Base-by-base conservation (phyloP, 2,888 invertebrate species). In the Cantharis rufa region DNA sequence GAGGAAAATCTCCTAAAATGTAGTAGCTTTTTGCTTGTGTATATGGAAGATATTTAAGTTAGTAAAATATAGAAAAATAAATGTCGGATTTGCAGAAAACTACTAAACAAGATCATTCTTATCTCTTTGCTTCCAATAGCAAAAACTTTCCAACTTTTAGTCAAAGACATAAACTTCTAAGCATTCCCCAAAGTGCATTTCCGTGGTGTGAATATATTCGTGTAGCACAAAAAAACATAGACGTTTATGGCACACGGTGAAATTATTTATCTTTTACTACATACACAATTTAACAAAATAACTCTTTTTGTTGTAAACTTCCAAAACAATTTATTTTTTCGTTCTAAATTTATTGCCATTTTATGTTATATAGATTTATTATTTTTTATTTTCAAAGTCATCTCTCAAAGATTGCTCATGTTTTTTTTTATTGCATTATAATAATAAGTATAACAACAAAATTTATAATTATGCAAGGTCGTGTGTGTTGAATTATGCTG, bases 181-280 rank as follows among this genome's bases (percentile, higher is more conserved):
- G 78, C 75, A 75, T 75, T 79, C 80, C 79, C 80, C 48, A 72
- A 77, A 76, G 80, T 79, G 76, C 78, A 80, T 79, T 80, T 77
- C 78, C 71, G 74, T 70, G 78, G 80, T 80, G 80, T 79, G 80
- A 80, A 80, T 80, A 80, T 79, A 80, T 80, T 75, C 77, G 75
- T 73, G 76, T 75, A 73, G 69, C 76, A 74, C 77, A 78, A 80
- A 78, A 80, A 79, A 78, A 79, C 77, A 71, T 62, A 73, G 80
- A 79, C 78, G 70, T 79, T 80, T 80, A 80, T 80, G 76, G 78
- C 76, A 77, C 76, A 79, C 77, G 74, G 70, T 71, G 77, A 80
- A 80, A 80, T 79, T 77, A 80, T 79, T 79, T 79, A 79, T 71
- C 75, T 79, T 75, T 80, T 74, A 77, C 64, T 74, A 66, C 64